A percentile compares a stretch with the other conserved stretches of the same genome.
These are phyloP conservation scores for Kryptolebias ocellatus DNA, from an alignment of 2,797 vertebrate species.

Conservation along the genomic window DNA sequence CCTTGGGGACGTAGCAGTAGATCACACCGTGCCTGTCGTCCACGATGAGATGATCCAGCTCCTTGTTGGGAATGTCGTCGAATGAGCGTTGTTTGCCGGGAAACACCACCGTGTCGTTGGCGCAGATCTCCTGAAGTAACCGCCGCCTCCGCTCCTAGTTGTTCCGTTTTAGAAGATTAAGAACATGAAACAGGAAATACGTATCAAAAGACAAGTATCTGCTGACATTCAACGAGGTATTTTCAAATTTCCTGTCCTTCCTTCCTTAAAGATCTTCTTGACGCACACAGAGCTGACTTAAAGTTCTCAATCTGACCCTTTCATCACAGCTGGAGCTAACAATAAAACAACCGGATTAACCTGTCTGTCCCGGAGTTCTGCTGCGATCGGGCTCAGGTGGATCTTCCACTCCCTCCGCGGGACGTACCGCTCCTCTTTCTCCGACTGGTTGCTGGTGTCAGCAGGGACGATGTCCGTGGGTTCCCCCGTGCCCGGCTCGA, in stretches of 20 bases:
- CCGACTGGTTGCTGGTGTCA: conserved; percentile 78
- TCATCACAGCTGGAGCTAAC: background rate
- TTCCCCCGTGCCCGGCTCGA: conserved; percentile 82
- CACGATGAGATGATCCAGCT: conserved; percentile 95
- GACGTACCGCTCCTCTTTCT: conserved; percentile 82
- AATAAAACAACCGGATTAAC: conserved; percentile 9
- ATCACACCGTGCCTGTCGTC: conserved; percentile 95
- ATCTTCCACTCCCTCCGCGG: conserved; percentile 92
- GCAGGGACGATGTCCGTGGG: conserved; percentile 69
- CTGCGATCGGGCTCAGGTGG: conserved; percentile 79
- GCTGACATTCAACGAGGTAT: too few species aligned
- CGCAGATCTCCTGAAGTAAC: conserved; percentile 85
- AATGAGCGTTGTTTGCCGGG: conserved; percentile 93
- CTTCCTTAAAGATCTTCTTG: too few species aligned
- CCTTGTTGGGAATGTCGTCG: conserved; percentile 96
- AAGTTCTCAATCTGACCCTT: too few species aligned
- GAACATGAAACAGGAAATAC: background rate
- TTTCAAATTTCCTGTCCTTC: too few species aligned
- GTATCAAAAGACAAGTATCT: too few species aligned
- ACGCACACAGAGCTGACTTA: too few species aligned
- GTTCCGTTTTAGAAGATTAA: conserved; percentile 31
- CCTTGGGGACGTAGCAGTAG: conserved; percentile 98
- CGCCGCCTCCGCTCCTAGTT: conserved; percentile 85
- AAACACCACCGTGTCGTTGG: conserved; percentile 87
- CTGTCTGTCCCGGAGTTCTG: conserved; percentile 81